Evolutionary conservation across 2,797 vertebrate genomes (phyloP).

Genomic region (Hylomyscus alleni): DNA sequence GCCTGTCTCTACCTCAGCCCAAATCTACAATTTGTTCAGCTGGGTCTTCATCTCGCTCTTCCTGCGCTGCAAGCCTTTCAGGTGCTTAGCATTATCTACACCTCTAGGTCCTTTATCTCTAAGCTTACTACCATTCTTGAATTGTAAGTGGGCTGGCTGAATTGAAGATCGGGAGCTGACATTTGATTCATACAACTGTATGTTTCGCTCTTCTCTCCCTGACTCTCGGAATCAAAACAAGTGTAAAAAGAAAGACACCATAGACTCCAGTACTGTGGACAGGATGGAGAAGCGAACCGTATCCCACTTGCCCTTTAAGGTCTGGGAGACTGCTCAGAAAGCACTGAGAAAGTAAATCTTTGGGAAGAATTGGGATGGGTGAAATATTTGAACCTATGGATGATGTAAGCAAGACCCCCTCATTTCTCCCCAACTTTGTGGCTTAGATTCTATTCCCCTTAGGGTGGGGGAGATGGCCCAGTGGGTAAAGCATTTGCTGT

Average conservation of each 20-base stretch:
- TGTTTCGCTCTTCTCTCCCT: not conserved
- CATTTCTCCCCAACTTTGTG: not conserved
- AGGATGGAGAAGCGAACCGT: accelerated
- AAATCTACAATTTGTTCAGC: not conserved
- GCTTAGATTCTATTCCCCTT: not conserved
- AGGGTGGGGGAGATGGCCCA: not conserved
- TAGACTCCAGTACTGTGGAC: not conserved
- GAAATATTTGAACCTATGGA: not conserved
- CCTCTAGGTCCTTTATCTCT: not conserved
- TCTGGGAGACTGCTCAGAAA: not conserved
- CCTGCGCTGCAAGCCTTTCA: not conserved
- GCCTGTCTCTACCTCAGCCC: not conserved
- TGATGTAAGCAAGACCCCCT: not conserved
- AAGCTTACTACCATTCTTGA: slow-evolving; percentile 36
- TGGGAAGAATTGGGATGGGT: not conserved
- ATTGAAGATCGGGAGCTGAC: slow-evolving; percentile 58
- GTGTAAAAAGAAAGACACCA: not conserved
- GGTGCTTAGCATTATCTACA: not conserved
- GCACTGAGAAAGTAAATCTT: not conserved
- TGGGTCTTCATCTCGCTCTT: slow-evolving; percentile 33
- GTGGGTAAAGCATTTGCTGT: too few relatives aligned
- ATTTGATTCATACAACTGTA: not conserved
- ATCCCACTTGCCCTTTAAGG: not conserved
- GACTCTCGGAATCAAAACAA: not conserved
- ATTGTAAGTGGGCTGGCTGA: slow-evolving; percentile 12